Evolutionary conservation across 1,140 invertebrate genomes (phyloP).

Genomic region (Mycetomoellerius zeteki): DNA sequence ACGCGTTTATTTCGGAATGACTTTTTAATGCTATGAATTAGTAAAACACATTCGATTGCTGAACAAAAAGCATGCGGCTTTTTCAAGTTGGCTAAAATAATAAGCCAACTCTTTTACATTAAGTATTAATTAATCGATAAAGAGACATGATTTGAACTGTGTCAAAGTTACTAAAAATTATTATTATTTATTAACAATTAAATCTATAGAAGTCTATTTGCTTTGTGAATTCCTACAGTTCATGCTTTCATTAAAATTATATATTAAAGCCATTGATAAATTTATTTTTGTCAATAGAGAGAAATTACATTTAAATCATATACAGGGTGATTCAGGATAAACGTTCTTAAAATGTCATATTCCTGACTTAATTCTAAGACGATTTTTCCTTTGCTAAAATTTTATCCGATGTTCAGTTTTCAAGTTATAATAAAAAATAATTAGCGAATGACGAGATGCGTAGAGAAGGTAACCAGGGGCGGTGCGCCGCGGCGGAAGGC

Average conservation of each 20-base stretch:
- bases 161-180: not conserved
- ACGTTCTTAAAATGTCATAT: no score
- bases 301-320: not conserved
- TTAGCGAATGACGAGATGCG: no score
- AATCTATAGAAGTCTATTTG: conserved; percentile 2
- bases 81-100: not conserved
- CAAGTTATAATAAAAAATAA: no score
- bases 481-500: no score
- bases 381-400: no score
- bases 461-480: no score
- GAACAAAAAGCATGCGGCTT: not conserved
- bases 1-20: not conserved
- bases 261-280: not conserved
- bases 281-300: conserved; percentile 25
- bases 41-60: not conserved
- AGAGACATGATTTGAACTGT: not conserved
- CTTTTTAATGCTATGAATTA: not conserved
- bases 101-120: not conserved
- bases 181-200: not conserved
- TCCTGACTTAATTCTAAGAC: no score
- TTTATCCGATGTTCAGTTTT: no score
- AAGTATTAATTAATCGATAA: not conserved
- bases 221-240: not conserved
- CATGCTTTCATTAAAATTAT: not conserved
- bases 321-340: no score